A percentile compares a stretch with the other conserved stretches of the same genome.
Evolutionary conservation across 2,113 vertebrate species (phyloP).

Genomic region (Silurus glanis): DNA sequence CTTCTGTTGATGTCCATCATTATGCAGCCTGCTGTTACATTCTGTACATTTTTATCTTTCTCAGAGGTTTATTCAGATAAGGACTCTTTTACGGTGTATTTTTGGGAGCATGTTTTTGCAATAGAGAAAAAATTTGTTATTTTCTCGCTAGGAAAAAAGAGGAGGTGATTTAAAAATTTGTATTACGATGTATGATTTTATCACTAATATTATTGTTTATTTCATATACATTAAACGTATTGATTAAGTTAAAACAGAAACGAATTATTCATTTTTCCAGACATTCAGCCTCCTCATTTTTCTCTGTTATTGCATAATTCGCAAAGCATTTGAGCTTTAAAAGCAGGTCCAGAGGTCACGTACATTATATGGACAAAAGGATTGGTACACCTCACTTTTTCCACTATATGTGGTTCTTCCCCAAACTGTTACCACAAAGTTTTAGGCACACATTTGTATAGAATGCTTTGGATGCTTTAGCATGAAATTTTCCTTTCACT

Average conservation of each 20-base stretch:
- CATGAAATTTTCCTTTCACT: too few species aligned
- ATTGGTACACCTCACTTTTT: too few species aligned
- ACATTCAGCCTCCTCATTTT: background rate
- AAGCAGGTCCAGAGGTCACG: background rate
- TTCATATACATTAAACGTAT: background rate
- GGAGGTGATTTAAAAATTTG: background rate
- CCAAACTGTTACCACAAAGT: too few species aligned
- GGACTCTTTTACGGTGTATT: slow-evolving; percentile 9
- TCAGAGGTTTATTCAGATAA: slow-evolving; percentile 73
- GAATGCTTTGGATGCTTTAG: too few species aligned
- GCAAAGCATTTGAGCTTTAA: background rate
- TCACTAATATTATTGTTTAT: background rate
- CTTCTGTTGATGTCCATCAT: slow-evolving; percentile 76
- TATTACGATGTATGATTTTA: background rate
- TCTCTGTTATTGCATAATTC: background rate
- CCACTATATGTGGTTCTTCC: too few species aligned
- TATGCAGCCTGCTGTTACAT: slow-evolving; percentile 71
- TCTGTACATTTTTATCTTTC: slow-evolving; percentile 79
- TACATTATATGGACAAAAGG: too few species aligned
- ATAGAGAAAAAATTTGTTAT: slow-evolving; percentile 21
- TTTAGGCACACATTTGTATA: too few species aligned
- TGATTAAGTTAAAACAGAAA: background rate
- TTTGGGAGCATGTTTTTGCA: slow-evolving; percentile 27
- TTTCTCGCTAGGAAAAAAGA: background rate
- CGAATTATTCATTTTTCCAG: background rate